A percentile compares a stretch with the other conserved stretches of the same genome.
These are phyloP conservation scores for Solea solea DNA, from an alignment of 2,113 vertebrate species.

Conservation along the genomic window DNA sequence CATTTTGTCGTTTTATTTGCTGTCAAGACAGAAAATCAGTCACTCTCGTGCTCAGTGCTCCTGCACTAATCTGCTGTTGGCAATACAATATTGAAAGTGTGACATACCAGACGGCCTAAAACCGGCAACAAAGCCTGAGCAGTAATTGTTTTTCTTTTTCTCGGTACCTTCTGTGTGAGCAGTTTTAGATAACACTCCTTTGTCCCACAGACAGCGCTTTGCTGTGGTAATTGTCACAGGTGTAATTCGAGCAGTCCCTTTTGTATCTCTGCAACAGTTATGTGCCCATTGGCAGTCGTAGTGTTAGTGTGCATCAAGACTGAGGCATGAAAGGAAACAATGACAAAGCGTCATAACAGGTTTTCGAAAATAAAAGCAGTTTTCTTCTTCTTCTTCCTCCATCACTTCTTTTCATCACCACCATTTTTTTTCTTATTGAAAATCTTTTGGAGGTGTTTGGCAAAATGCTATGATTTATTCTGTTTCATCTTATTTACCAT, in stretches of 20 bases:
- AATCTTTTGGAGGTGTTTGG: conserved; percentile 64
- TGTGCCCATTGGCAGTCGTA: conserved; percentile 49
- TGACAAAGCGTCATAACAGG: conserved; percentile 53
- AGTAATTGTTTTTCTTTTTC: conserved; percentile 57
- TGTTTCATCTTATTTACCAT: conserved; percentile 55
- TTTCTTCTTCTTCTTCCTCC: conserved; percentile 27
- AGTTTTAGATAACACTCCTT: conserved; percentile 73
- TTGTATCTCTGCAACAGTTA: conserved; percentile 77
- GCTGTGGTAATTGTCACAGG: conserved; percentile 71
- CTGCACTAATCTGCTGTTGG: conserved; percentile 47
- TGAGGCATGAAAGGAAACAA: conserved; percentile 51
- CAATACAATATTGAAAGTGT: conserved; percentile 36
- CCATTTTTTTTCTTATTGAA: conserved; percentile 29
- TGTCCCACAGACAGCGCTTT: conserved; percentile 64
- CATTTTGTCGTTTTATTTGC: conserved; percentile 25
- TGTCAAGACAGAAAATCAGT: conserved; percentile 30
- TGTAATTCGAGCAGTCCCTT: conserved; percentile 77
- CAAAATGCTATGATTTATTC: conserved; percentile 53
- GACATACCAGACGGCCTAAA: conserved; percentile 61
- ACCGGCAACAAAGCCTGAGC: conserved; percentile 57
- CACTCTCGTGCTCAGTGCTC: conserved; percentile 1
- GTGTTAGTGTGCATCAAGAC: conserved; percentile 50
- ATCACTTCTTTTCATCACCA: conserved; percentile 5
- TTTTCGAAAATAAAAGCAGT: conserved; percentile 62
- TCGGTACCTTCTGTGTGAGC: conserved; percentile 55